Conservation (phyloP, 2,113 vertebrate genomes). For the Ranitomeya variabilis region DNA sequence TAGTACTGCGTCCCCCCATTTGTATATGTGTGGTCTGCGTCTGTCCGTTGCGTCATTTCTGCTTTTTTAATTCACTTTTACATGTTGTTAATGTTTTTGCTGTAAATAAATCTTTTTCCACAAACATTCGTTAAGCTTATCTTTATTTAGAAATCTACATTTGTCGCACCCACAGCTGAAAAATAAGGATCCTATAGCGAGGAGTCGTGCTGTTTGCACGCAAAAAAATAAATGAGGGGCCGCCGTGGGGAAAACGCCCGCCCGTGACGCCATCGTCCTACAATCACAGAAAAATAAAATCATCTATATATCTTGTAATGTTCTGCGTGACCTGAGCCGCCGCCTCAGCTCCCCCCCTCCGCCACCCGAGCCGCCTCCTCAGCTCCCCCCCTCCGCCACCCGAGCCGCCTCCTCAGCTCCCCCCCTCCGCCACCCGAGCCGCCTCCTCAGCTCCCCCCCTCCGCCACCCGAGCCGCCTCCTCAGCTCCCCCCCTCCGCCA, state of each 20-base stretch:
- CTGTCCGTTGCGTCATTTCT: no score
- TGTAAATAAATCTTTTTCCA: constrained; percentile 45
- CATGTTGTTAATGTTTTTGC: background rate
- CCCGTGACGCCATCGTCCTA: background rate
- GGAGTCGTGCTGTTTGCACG: background rate
- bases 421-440: no score
- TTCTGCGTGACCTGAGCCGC: background rate
- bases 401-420: no score
- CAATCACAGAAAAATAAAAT: constrained; percentile 14
- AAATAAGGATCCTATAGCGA: constrained; percentile 14
- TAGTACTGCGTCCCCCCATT: background rate
- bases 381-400: no score
- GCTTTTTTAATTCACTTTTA: background rate
- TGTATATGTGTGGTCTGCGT: no score
- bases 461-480: no score
- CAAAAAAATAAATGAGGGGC: background rate
- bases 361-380: no score
- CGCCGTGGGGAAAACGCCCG: no score
- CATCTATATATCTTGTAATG: background rate
- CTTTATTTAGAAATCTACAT: constrained; percentile 49
- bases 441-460: no score
- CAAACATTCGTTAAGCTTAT: background rate
- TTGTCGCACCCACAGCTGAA: background rate
- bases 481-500: no score
- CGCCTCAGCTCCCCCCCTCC: background rate